phyloP scores from a whole-genome alignment of 23 tunicate species.

The Phallusia fumigata region DNA sequence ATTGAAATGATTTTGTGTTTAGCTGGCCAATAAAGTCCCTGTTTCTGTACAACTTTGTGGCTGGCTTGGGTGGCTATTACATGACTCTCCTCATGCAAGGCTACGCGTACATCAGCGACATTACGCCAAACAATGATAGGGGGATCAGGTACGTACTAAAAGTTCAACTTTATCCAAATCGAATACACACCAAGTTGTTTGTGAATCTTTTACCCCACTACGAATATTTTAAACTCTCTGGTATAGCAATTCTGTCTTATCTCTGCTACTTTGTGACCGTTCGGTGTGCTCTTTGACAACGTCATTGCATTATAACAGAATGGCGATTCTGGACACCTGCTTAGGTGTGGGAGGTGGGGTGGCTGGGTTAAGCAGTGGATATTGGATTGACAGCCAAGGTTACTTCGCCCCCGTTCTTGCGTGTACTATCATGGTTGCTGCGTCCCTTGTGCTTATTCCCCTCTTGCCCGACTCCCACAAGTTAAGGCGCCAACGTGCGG shows the following conservation, averaged over 20 bases:
- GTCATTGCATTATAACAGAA: not conserved
- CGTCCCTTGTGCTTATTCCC: constrained; percentile 32
- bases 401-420: constrained; percentile 50
- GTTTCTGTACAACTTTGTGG: constrained; percentile 35
- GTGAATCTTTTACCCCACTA: too few species aligned
- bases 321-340: constrained; percentile 61
- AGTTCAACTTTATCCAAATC: too few species aligned
- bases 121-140: constrained; percentile 38
- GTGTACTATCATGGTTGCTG: not conserved
- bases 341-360: constrained; percentile 82
- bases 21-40: constrained; percentile 58
- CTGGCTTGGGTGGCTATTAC: constrained; percentile 69
- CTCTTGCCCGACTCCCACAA: constrained; percentile 48
- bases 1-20: not conserved
- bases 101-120: constrained; percentile 68
- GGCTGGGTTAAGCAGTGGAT: constrained; percentile 66
- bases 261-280: too few species aligned
- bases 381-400: constrained; percentile 73
- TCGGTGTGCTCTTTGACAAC: too few species aligned
- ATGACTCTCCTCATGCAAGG: constrained; percentile 82
- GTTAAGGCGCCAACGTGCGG: not conserved
- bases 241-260: too few species aligned
- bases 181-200: too few species aligned
- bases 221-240: too few species aligned
- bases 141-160: constrained; percentile 61